Evolutionary conservation across 2,888 invertebrate species (phyloP), one percentile per base, ranked within the genome.

Genomic region (Pycnomerus fuliginosus): DNA sequence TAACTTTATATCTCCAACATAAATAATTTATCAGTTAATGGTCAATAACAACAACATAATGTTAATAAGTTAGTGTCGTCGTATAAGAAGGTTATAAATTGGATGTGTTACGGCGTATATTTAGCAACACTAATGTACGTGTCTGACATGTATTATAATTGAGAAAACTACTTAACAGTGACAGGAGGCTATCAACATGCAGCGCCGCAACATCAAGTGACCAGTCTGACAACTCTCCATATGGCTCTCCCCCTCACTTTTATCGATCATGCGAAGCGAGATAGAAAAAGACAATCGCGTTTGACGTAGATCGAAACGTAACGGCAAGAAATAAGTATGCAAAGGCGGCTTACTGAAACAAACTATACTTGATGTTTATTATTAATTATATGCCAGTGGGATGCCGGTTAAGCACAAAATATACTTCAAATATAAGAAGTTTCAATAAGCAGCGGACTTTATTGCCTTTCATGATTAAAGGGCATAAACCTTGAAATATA

Each of bases 1-100:
- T 50, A 62, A 64, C 57, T 65, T 66, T 65, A 66, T 64, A 63
- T 61, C 62, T 57, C 51, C 50, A 54, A 60, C 64, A 65, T 65
- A 68, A 67, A 69, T 69, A 66, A 68, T 67, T 65, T 68, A 68
- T 67, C 66, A 66, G 64, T 56, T 66, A 67, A 66, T 67, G 64
- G 65, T 56, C 61, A 65, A 64, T 66, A 67, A 67, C 62, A 66
- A 58, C 61, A 60, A 59, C 65, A 59, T 67, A 66, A 66, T 62
- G 62, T 62, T 64, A 65, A 66, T 64, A 65, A 64, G 62, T 67
- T 66, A 63, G 60, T 56, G 61, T 61, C 61, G 60, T 59, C 55
- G 51, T 51, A 58, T 56, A 54, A 56, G 57, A 56, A 61, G 51
- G 63, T 58, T 65, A 65, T 68, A 67, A 68, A 67, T 65, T 66